These are phyloP conservation scores for Philopedon plagiatum DNA, from an alignment of 2,888 invertebrate genomes.

Conservation along the genomic window DNA sequence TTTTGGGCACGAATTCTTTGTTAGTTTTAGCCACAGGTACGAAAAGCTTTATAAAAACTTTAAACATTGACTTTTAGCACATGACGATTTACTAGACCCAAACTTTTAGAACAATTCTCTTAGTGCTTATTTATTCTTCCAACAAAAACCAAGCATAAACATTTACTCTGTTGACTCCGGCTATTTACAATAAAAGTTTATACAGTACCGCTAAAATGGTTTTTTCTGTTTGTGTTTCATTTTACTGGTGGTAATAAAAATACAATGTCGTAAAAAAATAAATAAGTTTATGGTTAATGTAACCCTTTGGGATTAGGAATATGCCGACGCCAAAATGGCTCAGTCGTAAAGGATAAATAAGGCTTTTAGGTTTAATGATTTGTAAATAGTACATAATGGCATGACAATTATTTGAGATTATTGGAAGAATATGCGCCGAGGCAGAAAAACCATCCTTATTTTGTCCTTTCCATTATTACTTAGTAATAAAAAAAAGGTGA, in stretches of 20 bases:
- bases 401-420: neutral
- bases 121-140: conserved; percentile 48
- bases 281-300: conserved; percentile 44
- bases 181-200: conserved; percentile 51
- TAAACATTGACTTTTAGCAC: conserved; percentile 49
- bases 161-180: conserved; percentile 44
- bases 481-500: too few species aligned
- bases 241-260: conserved; percentile 46
- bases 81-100: conserved; percentile 37
- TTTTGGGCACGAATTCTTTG: conserved; percentile 33
- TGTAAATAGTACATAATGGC: conserved; percentile 9
- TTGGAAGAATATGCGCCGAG: neutral
- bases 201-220: conserved; percentile 47
- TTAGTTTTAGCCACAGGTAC: conserved; percentile 22
- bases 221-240: conserved; percentile 47
- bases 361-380: conserved; percentile 15
- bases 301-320: conserved; percentile 38
- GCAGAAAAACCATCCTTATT: too few species aligned
- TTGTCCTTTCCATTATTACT: too few species aligned
- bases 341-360: conserved; percentile 11
- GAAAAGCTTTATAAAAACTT: conserved; percentile 32
- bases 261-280: conserved; percentile 46
- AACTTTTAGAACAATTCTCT: conserved; percentile 33
- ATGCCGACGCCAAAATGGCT: conserved; percentile 30
- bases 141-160: conserved; percentile 41